Conservation (phyloP, 2,797 vertebrate species). For the Protonibea diacanthus region DNA sequence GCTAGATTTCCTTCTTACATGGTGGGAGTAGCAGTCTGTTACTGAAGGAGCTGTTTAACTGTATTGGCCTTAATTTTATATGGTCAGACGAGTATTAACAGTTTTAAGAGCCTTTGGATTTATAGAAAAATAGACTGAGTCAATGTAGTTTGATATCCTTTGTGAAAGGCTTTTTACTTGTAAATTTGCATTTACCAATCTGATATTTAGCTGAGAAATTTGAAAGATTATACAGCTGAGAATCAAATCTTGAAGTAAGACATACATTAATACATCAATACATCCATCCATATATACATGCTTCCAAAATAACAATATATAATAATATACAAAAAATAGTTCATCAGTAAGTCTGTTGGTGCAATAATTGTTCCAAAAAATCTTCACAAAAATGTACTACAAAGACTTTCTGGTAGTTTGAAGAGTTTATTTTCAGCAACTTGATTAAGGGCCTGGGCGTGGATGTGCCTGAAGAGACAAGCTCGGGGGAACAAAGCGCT, state of each 20-base stretch:
- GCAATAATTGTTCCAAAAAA: neutral
- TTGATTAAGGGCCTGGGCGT: neutral
- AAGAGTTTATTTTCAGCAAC: too few relatives aligned
- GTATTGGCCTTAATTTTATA: too few relatives aligned
- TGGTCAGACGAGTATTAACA: neutral
- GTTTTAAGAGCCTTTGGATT: neutral
- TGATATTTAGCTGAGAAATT: neutral
- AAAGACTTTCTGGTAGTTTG: too few relatives aligned
- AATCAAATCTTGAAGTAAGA: too few relatives aligned
- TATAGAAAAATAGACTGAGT: too few relatives aligned
- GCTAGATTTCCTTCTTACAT: too few relatives aligned
- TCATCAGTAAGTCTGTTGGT: neutral
- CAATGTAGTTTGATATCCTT: neutral
- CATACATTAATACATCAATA: too few relatives aligned
- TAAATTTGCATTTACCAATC: neutral
- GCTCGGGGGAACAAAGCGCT: too few relatives aligned
- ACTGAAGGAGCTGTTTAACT: too few relatives aligned
- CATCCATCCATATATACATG: neutral
- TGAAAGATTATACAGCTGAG: neutral
- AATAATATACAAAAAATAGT: neutral
- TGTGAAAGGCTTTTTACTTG: neutral
- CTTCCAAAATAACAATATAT: neutral
- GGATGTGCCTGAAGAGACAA: conserved; percentile 4
- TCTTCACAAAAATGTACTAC: neutral
- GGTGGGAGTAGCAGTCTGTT: too few relatives aligned